phyloP scores from a whole-genome alignment of 2,888 invertebrate genomes.

The Plutella xylostella region DNA sequence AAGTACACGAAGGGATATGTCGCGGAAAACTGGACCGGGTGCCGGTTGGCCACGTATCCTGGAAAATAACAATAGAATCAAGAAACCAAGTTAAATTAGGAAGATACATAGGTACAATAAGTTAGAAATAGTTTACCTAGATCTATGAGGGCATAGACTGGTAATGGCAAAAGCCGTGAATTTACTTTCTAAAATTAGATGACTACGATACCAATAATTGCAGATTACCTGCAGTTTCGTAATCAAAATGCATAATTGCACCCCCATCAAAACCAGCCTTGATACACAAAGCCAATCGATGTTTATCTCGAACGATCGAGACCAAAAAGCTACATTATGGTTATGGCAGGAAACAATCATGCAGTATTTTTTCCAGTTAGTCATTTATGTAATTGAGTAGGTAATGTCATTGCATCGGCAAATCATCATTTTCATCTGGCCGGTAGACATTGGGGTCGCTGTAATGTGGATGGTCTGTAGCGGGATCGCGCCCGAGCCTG shows the following conservation, averaged over 20 bases:
- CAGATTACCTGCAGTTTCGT: neutral
- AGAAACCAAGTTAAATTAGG: no score
- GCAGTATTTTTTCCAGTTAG: conserved; percentile 43
- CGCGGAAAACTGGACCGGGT: conserved; percentile 79
- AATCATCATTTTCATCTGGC: conserved; percentile 54
- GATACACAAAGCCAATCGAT: conserved; percentile 33
- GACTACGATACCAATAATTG: no score
- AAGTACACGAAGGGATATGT: conserved; percentile 89
- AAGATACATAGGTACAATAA: no score
- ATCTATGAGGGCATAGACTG: no score
- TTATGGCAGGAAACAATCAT: conserved; percentile 59
- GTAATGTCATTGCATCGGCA: conserved; percentile 20
- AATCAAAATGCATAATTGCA: neutral
- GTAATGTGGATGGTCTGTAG: conserved; percentile 17
- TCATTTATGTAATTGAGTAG: conserved; percentile 54
- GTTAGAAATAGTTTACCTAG: no score
- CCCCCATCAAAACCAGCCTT: conserved; percentile 31
- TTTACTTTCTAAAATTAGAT: no score
- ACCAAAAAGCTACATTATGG: conserved; percentile 36
- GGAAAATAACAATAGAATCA: no score
- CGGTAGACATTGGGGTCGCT: conserved; percentile 57
- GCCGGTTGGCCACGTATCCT: conserved; percentile 58
- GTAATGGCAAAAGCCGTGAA: no score
- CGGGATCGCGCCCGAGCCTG: conserved; percentile 18
- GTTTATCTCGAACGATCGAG: conserved; percentile 32